Evolutionary conservation across 2,797 vertebrate genomes (phyloP).

Genomic region (Myripristis murdjan): DNA sequence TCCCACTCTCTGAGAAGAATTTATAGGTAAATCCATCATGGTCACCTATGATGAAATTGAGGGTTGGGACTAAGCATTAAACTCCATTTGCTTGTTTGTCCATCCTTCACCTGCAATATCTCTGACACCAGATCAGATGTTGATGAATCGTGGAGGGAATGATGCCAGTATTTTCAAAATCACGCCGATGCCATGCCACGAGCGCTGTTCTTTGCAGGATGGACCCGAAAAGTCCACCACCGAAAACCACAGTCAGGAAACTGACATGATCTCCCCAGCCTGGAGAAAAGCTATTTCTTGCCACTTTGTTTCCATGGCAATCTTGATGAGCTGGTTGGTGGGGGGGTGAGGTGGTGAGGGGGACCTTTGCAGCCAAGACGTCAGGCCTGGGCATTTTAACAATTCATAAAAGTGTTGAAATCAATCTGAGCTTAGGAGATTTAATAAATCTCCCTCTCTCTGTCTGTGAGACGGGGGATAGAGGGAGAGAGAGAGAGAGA

Average conservation of each 20-base stretch:
- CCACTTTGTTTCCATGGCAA: slow-evolving; percentile 74
- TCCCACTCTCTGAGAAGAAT: slow-evolving; percentile 34
- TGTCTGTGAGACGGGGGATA: slow-evolving; percentile 54
- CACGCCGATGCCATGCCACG: background rate
- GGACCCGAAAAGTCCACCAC: slow-evolving; percentile 15
- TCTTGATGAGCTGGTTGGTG: slow-evolving; percentile 60
- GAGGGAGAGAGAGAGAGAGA: too few relatives aligned
- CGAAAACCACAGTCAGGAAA: slow-evolving; percentile 26
- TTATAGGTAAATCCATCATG: slow-evolving; percentile 64
- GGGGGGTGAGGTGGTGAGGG: background rate
- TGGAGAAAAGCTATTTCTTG: slow-evolving; percentile 55
- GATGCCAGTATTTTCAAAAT: background rate
- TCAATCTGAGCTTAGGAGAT: slow-evolving; percentile 87
- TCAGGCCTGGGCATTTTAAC: slow-evolving; percentile 84
- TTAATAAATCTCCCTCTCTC: slow-evolving; percentile 89
- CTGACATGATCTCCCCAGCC: slow-evolving; percentile 19
- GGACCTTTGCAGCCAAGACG: slow-evolving; percentile 33
- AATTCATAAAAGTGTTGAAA: slow-evolving; percentile 92
- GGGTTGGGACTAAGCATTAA: slow-evolving; percentile 17
- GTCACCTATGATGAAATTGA: slow-evolving; percentile 24
- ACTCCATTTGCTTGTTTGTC: slow-evolving; percentile 38
- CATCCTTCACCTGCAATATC: slow-evolving; percentile 27
- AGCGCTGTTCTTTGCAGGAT: background rate
- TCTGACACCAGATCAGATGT: background rate
- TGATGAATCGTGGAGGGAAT: slow-evolving; percentile 4